Percentiles rank a stretch among this genome's conserved stretches.
Conservation (phyloP, 2,797 vertebrate genomes). For the Siniperca undulata region DNA sequence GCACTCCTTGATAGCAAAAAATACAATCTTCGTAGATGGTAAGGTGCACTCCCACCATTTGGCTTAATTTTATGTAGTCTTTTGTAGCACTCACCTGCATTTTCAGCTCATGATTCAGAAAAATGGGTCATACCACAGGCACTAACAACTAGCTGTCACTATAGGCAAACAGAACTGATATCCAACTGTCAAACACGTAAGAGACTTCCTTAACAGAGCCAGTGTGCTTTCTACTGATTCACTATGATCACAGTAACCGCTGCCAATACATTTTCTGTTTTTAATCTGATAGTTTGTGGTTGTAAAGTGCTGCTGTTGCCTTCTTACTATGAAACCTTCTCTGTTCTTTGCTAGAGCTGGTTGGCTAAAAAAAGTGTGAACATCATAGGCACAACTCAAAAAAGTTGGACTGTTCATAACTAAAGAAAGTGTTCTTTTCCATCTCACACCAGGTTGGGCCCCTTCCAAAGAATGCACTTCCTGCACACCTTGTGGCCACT, state of each 20-base stretch:
- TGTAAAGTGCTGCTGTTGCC: background rate
- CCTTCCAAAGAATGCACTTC: background rate
- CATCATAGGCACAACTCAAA: background rate
- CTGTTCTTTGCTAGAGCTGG: background rate
- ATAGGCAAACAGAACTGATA: background rate
- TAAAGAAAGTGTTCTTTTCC: background rate
- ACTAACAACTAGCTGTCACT: slow-evolving; percentile 13
- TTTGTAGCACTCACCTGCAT: background rate
- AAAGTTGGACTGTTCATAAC: background rate
- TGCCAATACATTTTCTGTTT: background rate
- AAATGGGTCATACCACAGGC: background rate
- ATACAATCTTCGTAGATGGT: slow-evolving; percentile 7
- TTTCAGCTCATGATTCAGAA: slow-evolving; percentile 10
- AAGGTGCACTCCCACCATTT: background rate
- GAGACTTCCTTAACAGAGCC: background rate
- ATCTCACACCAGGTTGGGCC: background rate
- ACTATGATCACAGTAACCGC: background rate
- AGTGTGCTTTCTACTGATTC: background rate
- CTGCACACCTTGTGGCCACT: background rate
- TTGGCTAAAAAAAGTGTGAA: background rate
- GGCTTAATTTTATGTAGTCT: background rate
- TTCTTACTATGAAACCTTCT: background rate
- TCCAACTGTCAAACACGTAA: slow-evolving; percentile 19
- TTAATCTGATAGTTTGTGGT: slow-evolving; percentile 8
- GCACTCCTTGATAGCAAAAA: slow-evolving; percentile 23